These are phyloP conservation scores for Harpegnathos saltator DNA, from an alignment of 1,140 invertebrate genomes.

Conservation along the genomic window DNA sequence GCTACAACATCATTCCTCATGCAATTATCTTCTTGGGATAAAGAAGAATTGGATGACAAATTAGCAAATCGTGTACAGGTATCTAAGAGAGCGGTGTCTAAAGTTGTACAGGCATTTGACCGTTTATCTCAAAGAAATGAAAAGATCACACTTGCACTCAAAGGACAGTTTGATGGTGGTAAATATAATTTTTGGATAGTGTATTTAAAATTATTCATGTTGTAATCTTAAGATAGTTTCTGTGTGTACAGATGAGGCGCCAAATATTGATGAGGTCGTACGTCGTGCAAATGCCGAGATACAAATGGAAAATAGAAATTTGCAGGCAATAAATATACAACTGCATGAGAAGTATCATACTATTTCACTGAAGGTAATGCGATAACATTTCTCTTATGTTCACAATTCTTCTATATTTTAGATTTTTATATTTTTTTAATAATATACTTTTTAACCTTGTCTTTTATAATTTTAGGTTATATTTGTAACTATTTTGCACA, in stretches of 20 bases:
- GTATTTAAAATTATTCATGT: background rate
- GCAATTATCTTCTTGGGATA: conserved; percentile 99
- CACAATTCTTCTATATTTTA: too few species aligned
- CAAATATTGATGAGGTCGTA: conserved; percentile 92
- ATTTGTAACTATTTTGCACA: too few species aligned
- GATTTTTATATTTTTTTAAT: too few species aligned
- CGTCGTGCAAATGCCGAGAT: conserved; percentile 94
- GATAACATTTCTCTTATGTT: too few species aligned
- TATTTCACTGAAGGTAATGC: conserved; percentile 92
- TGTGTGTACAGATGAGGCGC: conserved; percentile 87
- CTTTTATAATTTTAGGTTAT: too few species aligned
- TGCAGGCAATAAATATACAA: conserved; percentile 96
- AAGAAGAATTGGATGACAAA: conserved; percentile 98
- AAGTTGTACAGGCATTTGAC: conserved; percentile 98
- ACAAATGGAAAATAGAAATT: conserved; percentile 95
- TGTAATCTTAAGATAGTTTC: conserved; percentile 8
- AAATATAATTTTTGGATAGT: conserved; percentile 57
- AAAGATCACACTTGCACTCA: conserved; percentile 95
- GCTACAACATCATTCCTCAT: conserved; percentile 98
- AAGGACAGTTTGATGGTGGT: conserved; percentile 92
- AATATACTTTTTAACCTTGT: too few species aligned
- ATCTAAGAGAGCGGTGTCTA: conserved; percentile 96
- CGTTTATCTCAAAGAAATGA: conserved; percentile 96
- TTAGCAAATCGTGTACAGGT: conserved; percentile 97
- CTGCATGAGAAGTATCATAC: conserved; percentile 97